Evolutionary conservation across 1,140 invertebrate genomes (phyloP).

Genomic region (Neomicropteryx cornuta): DNA sequence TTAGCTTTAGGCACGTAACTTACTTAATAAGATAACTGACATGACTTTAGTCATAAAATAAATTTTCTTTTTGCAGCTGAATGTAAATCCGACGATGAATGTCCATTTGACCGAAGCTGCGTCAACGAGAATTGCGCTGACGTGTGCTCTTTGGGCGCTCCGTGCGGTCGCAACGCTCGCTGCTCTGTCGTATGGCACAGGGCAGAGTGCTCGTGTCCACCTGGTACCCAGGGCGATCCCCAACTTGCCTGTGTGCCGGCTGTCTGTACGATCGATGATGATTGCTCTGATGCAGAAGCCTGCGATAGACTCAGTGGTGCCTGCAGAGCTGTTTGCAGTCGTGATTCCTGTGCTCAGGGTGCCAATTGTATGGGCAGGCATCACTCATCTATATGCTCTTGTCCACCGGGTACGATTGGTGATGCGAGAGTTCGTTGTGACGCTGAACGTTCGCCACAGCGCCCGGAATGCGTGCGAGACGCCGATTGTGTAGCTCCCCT

Average conservation of each 20-base stretch:
- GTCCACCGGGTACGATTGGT: slow-evolving; percentile 60
- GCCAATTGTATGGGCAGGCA: slow-evolving; percentile 61
- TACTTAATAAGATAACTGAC: slow-evolving; percentile 3
- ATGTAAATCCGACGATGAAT: slow-evolving; percentile 70
- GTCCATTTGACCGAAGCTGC: slow-evolving; percentile 77
- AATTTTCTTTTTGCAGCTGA: slow-evolving; percentile 51
- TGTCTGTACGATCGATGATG: slow-evolving; percentile 79
- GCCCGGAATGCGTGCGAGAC: slow-evolving; percentile 59
- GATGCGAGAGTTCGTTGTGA: slow-evolving; percentile 70
- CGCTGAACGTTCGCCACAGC: slow-evolving; percentile 22
- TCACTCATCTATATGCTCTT: slow-evolving; percentile 70
- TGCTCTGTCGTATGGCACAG: slow-evolving; percentile 64
- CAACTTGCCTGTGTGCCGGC: slow-evolving; percentile 69
- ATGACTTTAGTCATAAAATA: slow-evolving; percentile 5
- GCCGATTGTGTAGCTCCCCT: slow-evolving; percentile 60
- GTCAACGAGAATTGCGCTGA: slow-evolving; percentile 66
- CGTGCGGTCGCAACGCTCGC: slow-evolving; percentile 69
- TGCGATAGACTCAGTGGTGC: slow-evolving; percentile 76
- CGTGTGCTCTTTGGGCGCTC: slow-evolving; percentile 54
- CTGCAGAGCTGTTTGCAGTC: slow-evolving; percentile 71
- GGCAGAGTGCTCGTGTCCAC: slow-evolving; percentile 71
- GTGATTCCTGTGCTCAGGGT: slow-evolving; percentile 60
- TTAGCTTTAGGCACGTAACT: no score
- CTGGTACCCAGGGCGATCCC: slow-evolving; percentile 75
- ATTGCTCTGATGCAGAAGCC: slow-evolving; percentile 75